Percentiles rank a stretch among this genome's conserved stretches.
Evolutionary conservation across 2,113 vertebrate genomes (phyloP).

Genomic region (Crotalus tigris): DNA sequence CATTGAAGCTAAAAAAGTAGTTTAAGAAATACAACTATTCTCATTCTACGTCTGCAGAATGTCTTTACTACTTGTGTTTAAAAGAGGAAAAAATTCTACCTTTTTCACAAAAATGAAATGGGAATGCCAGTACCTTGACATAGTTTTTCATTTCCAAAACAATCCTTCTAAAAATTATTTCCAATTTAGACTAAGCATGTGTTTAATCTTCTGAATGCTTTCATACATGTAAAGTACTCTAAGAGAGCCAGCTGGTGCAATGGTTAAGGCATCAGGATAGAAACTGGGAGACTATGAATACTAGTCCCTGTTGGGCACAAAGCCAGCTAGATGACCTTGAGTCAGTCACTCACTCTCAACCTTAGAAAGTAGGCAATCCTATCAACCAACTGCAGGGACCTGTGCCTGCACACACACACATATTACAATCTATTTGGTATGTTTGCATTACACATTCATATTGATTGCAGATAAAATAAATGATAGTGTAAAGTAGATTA

Average conservation of each 20-base stretch:
- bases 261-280: background rate
- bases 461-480: background rate
- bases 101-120: background rate
- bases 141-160: background rate
- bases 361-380: background rate
- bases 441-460: background rate
- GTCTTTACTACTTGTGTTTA: background rate
- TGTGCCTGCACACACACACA: background rate
- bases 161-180: background rate
- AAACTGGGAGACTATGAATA: background rate
- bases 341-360: background rate
- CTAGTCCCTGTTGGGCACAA: background rate
- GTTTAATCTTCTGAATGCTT: background rate
- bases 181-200: background rate
- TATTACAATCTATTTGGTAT: background rate
- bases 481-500: background rate
- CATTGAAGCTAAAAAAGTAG: background rate
- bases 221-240: background rate
- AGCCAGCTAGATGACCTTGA: background rate
- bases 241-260: background rate
- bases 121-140: background rate
- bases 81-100: background rate
- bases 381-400: background rate
- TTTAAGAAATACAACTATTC: background rate
- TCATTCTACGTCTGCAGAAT: background rate